Base-by-base conservation (phyloP, 2,888 invertebrate genomes). In the Lordiphosa andalusiaca region DNA sequence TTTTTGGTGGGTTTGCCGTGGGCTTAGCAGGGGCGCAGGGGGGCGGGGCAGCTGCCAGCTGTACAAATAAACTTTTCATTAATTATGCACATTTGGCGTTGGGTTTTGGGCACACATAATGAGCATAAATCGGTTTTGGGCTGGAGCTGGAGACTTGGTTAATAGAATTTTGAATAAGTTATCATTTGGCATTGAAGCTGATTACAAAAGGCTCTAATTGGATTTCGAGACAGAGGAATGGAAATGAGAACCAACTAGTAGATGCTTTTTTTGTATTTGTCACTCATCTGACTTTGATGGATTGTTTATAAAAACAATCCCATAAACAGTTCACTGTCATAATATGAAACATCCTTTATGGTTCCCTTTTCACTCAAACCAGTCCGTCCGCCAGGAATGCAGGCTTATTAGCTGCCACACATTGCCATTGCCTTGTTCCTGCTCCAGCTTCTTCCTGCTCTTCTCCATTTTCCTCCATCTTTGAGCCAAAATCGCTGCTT, bases 81-180 rank as follows among this genome's bases (percentile, higher is more conserved):
- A 80, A 76, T 76, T 78, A 81, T 76, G 73, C 77, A 64, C 73
- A 67, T 63, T 70, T 66, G 74, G 38, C 50, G 51, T n/a, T 30
- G 16, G 23, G 48, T 62, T 62, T 62, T 56, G 62, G 38, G 35
- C 50, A 30, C 30, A 30, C 52, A 64, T 57, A 53, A 59, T 60
- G 64, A 58, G 66, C 41, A 56, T 47, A 42, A 56, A 39, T 38
- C 47, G 37, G 35, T 38, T 30, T 42, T 38, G 35, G 36, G 36
- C 46, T 49, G 36, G 16, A 10, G 40, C 16, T 2, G 16, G 16
- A 16, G 16, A 1, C 12, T 5, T 30, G 48, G 50, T 37, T 74
- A 71, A 77, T 73, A 66, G 73, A 73, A 71, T 71, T 66, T 62
- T 69, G 57, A 64, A 72, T 68, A 55, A 54, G 51, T 33, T 63